Conservation (phyloP, 1,140 invertebrate species). For the Druon quercuslanigerum region DNA sequence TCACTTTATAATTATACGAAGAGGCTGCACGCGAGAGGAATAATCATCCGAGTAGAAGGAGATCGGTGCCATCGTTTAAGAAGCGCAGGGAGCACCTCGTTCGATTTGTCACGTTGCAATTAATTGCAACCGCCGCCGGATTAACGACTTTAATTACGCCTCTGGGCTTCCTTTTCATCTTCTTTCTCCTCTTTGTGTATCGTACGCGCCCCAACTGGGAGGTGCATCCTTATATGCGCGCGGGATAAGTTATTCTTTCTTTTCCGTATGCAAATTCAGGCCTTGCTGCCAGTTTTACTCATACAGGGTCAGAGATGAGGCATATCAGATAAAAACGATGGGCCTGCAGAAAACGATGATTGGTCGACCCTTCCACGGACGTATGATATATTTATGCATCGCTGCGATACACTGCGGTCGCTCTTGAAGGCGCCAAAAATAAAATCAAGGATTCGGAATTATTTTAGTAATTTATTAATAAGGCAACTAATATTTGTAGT, state of each 20-base stretch:
- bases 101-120: conserved; percentile 67
- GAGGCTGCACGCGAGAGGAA: conserved; percentile 54
- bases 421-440: too few species aligned
- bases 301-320: conserved; percentile 49
- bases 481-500: too few species aligned
- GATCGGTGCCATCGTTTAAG: conserved; percentile 52
- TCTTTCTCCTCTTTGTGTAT: conserved; percentile 26
- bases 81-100: conserved; percentile 56
- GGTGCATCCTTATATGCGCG: conserved; percentile 31
- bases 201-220: neutral
- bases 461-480: too few species aligned
- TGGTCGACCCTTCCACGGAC: conserved; percentile 45
- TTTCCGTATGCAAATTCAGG: conserved; percentile 56
- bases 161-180: conserved; percentile 42
- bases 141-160: conserved; percentile 65
- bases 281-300: conserved; percentile 53
- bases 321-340: conserved; percentile 37
- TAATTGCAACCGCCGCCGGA: conserved; percentile 63
- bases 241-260: conserved; percentile 38
- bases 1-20: conserved; percentile 1
- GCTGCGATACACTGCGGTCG: too few species aligned
- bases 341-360: conserved; percentile 47
- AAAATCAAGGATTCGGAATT: too few species aligned
- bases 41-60: conserved; percentile 54
- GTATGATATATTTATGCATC: too few species aligned